These are phyloP conservation scores for Cydia strobilella DNA, from an alignment of 1,140 invertebrate species.

Conservation along the genomic window DNA sequence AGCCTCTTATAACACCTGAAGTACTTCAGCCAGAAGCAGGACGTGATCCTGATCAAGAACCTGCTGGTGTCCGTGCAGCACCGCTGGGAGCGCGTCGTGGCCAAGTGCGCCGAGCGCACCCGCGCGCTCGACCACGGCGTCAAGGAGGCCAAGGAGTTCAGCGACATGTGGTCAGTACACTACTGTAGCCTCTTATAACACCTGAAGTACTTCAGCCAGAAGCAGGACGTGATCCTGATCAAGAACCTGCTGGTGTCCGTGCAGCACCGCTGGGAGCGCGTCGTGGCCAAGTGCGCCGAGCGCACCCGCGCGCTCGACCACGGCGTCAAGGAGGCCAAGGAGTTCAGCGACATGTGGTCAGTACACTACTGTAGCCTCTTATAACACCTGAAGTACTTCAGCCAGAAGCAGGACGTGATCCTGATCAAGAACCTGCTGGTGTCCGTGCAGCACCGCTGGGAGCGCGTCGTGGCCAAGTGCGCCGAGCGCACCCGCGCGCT, in stretches of 20 bases:
- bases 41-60: slow-evolving; percentile 99
- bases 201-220: slow-evolving; percentile 99
- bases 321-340: slow-evolving; percentile 97
- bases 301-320: slow-evolving; percentile 96
- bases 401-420: slow-evolving; percentile 99
- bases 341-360: slow-evolving; percentile 89
- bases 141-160: slow-evolving; percentile 97
- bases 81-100: slow-evolving; percentile 98
- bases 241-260: slow-evolving; percentile 98
- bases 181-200: slow-evolving; percentile 75
- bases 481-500: slow-evolving; percentile 95
- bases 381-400: slow-evolving; percentile 97
- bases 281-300: slow-evolving; percentile 97
- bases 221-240: slow-evolving; percentile 99
- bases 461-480: slow-evolving; percentile 97
- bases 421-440: slow-evolving; percentile 98
- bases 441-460: slow-evolving; percentile 98
- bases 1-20: slow-evolving; percentile 86
- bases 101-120: slow-evolving; percentile 97
- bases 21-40: slow-evolving; percentile 99
- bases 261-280: slow-evolving; percentile 98
- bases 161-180: slow-evolving; percentile 80
- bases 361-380: too few species aligned
- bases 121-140: slow-evolving; percentile 96
- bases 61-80: slow-evolving; percentile 97